Percentiles rank a stretch among this genome's conserved stretches.
phyloP scores from a whole-genome alignment of 2,113 vertebrate species.

The Protomyctophum bolini region DNA sequence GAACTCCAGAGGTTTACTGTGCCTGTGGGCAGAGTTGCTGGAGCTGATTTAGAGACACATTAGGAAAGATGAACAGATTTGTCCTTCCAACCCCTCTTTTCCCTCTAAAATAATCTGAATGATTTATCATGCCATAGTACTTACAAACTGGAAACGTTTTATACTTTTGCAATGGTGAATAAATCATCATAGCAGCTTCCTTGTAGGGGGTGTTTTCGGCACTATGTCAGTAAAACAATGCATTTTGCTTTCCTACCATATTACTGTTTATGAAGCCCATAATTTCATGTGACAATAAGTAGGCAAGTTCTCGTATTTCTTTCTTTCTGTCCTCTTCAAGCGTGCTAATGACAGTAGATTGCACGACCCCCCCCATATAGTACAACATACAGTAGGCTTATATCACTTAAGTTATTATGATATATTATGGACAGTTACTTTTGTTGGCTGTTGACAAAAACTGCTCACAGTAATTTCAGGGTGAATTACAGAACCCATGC shows the following conservation, averaged over 20 bases:
- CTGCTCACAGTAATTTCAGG: not conserved
- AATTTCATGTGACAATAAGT: too few relatives aligned
- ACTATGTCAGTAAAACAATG: not conserved
- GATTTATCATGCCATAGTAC: not conserved
- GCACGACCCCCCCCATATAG: too few relatives aligned
- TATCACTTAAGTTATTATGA: not conserved
- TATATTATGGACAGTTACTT: not conserved
- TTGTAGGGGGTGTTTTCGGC: not conserved
- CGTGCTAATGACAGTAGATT: too few relatives aligned
- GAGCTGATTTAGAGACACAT: slow-evolving; percentile 26
- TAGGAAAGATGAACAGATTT: not conserved
- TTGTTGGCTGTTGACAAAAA: not conserved
- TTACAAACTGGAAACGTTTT: not conserved
- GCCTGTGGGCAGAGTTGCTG: not conserved
- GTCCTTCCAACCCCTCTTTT: not conserved
- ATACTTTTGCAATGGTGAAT: not conserved
- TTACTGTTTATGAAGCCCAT: too few relatives aligned
- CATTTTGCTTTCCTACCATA: not conserved
- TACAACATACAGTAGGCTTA: not conserved
- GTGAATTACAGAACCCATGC: not conserved
- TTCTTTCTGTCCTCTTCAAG: too few relatives aligned
- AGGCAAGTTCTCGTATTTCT: too few relatives aligned
- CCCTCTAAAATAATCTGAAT: not conserved
- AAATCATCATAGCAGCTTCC: not conserved
- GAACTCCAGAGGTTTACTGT: not conserved